phyloP scores from a whole-genome alignment of 2,113 vertebrate species.

The Xenopus laevis region DNA sequence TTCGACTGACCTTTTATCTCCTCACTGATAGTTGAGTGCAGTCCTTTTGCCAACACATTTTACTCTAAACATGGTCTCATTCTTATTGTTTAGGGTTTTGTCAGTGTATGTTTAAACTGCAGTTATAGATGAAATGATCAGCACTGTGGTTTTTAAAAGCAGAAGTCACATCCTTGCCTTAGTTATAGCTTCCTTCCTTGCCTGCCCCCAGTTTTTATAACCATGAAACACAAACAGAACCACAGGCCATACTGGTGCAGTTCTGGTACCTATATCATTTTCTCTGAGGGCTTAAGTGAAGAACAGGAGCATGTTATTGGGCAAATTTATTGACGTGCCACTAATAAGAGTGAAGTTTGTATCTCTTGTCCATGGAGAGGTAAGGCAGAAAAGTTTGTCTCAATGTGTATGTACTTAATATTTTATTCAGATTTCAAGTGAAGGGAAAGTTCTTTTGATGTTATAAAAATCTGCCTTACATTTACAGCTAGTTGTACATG shows the following conservation, averaged over 20 bases:
- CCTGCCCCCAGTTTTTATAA: not conserved
- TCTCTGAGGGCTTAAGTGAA: not conserved
- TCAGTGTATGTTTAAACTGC: too few species aligned
- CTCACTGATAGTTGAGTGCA: too few species aligned
- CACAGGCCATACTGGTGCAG: not conserved
- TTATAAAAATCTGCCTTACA: too few species aligned
- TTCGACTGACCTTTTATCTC: too few species aligned
- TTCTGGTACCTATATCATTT: not conserved
- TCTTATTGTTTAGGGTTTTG: too few species aligned
- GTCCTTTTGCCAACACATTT: too few species aligned
- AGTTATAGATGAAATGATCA: not conserved
- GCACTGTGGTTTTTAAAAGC: slow-evolving; percentile 24
- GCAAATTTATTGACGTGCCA: slow-evolving; percentile 61
- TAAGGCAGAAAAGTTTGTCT: slow-evolving; percentile 52
- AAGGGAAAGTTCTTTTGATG: too few species aligned
- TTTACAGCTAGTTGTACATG: too few species aligned
- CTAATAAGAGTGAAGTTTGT: slow-evolving; percentile 62
- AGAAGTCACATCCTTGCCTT: slow-evolving; percentile 15
- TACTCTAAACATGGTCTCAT: too few species aligned
- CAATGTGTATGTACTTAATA: too few species aligned
- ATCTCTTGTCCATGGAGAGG: slow-evolving; percentile 62
- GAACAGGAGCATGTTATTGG: slow-evolving; percentile 63
- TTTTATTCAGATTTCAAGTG: too few species aligned
- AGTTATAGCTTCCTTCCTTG: slow-evolving; percentile 31
- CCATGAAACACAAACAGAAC: not conserved